Evolutionary conservation across 2,113 vertebrate genomes (phyloP), one percentile per base, ranked within the genome.

Genomic region (Aegypius monachus): DNA sequence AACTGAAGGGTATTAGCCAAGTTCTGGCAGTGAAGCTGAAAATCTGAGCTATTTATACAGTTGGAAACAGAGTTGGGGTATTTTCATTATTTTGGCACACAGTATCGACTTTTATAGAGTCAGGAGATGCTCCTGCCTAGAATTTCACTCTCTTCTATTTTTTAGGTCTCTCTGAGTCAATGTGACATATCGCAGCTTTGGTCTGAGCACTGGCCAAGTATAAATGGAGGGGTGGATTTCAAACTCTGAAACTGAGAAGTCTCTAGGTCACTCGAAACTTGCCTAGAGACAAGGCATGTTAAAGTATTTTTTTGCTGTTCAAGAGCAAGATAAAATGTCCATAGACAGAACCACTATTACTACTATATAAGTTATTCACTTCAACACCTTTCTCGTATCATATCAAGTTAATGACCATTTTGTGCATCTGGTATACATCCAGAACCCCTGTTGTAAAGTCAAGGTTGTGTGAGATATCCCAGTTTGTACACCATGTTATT

Each of bases 351-450:
- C 55, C 15, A 43, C 63, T 86, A 45, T 91, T 96, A 87, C 89
- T 94, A 94, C 53, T 83, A 16, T 82, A 53, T 71, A 88, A 93
- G 90, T 95, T 96, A 93, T 77, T 97, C 94, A 90, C 94, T 96
- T 97, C 96, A 95, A 89, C 95, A 95, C 93, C 74, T 93, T 91
- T 94, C 89, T 90, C 82, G 47, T 97, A 95, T 96, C 96, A 90
- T 91, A 94, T 96, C 94, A 77, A 73, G 84, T 73, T 82, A 96
- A 93, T 96, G 93, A 86, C 89, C 27, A 66, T 91, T 96, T 94
- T 81, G 62, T 91, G 95, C 6, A 7, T 93, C 97, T 96, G 96
- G 95, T 96, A 91, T 95, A 80, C 59, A 96, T 97, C 91, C 89
- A 94, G 74, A 94, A 61, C 23, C 67, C 74, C 26, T 75, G 66